Conservation (phyloP, 2,113 vertebrate genomes). For the Sinocyclocheilus anophthalmus region DNA sequence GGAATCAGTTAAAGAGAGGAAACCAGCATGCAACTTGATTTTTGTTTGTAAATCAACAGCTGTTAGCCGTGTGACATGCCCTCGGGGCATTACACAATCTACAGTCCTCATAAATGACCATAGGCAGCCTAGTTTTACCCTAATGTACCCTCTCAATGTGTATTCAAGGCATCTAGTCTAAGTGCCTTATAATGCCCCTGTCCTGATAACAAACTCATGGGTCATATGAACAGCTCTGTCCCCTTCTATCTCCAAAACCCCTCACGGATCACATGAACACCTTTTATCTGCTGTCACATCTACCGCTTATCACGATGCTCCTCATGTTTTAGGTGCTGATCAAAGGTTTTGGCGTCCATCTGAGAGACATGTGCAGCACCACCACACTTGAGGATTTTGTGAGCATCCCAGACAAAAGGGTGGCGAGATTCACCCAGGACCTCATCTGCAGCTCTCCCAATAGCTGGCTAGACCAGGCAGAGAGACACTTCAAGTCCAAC, state of each 20-base stretch:
- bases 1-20: conserved; percentile 9
- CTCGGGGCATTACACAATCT: neutral
- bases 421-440: conserved; percentile 61
- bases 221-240: neutral
- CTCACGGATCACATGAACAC: neutral
- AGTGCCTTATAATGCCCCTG: neutral
- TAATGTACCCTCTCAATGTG: neutral
- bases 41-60: conserved; percentile 12
- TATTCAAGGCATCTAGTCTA: neutral
- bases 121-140: neutral
- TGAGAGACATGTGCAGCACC: conserved; percentile 80
- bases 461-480: conserved; percentile 72
- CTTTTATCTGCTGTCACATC: neutral
- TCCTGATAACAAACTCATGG: conserved; percentile 8
- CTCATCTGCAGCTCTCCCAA: conserved; percentile 75
- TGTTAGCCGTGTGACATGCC: conserved; percentile 6
- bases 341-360: conserved; percentile 78
- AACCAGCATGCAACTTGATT: conserved; percentile 17
- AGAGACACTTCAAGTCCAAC: conserved; percentile 76
- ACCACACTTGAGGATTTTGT: conserved; percentile 74
- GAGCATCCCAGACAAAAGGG: conserved; percentile 65
- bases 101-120: neutral
- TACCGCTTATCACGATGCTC: neutral
- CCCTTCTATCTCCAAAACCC: neutral
- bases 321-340: conserved; percentile 75